Conservation (phyloP, 2,888 invertebrate species). For the Capitulum mitella region DNA sequence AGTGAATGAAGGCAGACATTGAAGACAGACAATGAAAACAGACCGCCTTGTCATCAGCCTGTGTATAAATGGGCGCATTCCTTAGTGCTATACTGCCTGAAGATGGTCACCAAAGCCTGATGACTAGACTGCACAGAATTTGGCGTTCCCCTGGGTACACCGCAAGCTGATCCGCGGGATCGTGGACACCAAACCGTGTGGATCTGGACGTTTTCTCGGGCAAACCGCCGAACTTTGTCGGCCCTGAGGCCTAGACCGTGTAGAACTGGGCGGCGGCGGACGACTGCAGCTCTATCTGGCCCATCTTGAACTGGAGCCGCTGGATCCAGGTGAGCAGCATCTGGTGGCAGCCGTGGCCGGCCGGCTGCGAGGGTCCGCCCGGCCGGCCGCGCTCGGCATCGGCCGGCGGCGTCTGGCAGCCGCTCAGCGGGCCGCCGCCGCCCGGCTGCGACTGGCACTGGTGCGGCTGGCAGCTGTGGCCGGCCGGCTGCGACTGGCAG, state of each 20-base stretch:
- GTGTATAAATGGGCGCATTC: too few species aligned
- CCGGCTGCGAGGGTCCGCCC: conserved; percentile 8
- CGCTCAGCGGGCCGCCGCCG: neutral
- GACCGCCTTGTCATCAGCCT: too few species aligned
- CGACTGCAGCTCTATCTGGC: conserved; percentile 89
- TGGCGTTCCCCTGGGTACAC: too few species aligned
- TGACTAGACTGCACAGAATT: too few species aligned
- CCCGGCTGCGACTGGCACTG: conserved; percentile 55
- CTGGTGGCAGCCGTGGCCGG: conserved; percentile 34
- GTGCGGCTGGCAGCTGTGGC: conserved; percentile 75
- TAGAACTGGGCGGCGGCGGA: conserved; percentile 87
- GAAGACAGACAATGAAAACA: too few species aligned
- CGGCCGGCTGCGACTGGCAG: conserved; percentile 61
- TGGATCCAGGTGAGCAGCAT: conserved; percentile 72
- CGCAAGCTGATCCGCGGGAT: too few species aligned
- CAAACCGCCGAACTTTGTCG: neutral
- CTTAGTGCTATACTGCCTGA: too few species aligned
- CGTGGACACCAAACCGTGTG: too few species aligned
- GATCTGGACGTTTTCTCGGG: too few species aligned
- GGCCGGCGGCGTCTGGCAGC: neutral
- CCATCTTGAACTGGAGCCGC: conserved; percentile 93
- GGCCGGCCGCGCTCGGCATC: conserved; percentile 29
- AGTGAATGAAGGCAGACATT: too few species aligned
- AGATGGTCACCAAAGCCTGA: too few species aligned
- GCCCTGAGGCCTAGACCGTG: conserved; percentile 49